A percentile compares a stretch with the other conserved stretches of the same genome.
Conservation (phyloP, 1,140 invertebrate genomes). For the Meloidogyne floridensis region DNA sequence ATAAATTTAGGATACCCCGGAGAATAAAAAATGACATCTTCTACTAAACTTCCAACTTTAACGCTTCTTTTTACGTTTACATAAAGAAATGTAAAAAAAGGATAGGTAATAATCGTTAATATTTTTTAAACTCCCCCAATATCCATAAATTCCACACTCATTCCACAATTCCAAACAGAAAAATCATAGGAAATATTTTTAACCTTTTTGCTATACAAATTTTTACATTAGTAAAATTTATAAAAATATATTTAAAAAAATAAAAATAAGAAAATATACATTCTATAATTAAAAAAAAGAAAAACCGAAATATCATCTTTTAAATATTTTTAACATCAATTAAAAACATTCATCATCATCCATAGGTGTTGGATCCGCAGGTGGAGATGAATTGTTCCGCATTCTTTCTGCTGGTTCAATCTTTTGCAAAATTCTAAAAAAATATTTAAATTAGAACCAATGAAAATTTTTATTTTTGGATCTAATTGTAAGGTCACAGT, state of each 20-base stretch:
- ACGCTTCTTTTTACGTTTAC: background rate
- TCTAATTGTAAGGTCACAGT: too few relatives aligned
- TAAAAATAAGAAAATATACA: background rate
- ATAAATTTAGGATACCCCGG: constrained; percentile 8
- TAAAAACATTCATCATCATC: constrained; percentile 31
- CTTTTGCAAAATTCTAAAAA: constrained; percentile 17
- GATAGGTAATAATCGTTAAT: background rate
- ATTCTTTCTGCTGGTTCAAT: background rate
- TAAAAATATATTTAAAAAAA: constrained; percentile 6
- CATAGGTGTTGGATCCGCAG: constrained; percentile 12
- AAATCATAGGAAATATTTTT: background rate
- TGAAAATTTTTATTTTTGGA: background rate
- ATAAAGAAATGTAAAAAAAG: too few relatives aligned
- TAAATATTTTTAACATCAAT: background rate
- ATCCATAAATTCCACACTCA: background rate
- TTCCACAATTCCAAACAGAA: background rate
- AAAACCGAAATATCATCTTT: background rate
- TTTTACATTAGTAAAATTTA: background rate
- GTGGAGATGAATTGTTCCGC: constrained; percentile 7
- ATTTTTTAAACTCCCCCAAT: background rate
- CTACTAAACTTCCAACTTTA: background rate
- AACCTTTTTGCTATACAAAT: too few relatives aligned
- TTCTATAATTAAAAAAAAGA: background rate
- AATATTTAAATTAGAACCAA: background rate
- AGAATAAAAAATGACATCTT: constrained; percentile 6